Conservation (phyloP, 2,888 invertebrate species). For the Acronicta psi region DNA sequence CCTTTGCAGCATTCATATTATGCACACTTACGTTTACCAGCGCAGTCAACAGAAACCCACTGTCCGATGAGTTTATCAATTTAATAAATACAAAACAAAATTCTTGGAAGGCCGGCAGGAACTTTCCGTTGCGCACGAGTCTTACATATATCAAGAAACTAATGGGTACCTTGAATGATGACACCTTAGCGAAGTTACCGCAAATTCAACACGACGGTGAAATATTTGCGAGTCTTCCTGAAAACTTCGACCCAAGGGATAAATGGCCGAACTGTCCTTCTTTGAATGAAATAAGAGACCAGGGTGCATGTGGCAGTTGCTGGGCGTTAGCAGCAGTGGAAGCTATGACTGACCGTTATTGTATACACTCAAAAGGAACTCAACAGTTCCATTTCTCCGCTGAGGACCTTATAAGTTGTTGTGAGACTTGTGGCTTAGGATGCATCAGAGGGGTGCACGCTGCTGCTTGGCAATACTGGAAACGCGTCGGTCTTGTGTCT, state of each 20-base stretch:
- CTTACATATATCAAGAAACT: slow-evolving; percentile 90
- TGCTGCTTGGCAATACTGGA: slow-evolving; percentile 36
- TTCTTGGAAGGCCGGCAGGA: slow-evolving; percentile 95
- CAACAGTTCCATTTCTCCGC: slow-evolving; percentile 38
- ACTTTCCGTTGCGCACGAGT: slow-evolving; percentile 91
- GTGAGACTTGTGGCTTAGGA: slow-evolving; percentile 39
- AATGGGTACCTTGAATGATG: slow-evolving; percentile 92
- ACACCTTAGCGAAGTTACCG: slow-evolving; percentile 83
- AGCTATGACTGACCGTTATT: slow-evolving; percentile 95
- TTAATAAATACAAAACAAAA: slow-evolving; percentile 91
- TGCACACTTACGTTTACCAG: slow-evolving; percentile 62
- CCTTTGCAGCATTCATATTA: slow-evolving; percentile 65
- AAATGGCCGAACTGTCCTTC: slow-evolving; percentile 96
- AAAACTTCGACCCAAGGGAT: slow-evolving; percentile 93
- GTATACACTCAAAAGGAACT: slow-evolving; percentile 29
- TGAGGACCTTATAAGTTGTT: slow-evolving; percentile 38
- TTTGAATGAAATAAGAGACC: slow-evolving; percentile 94
- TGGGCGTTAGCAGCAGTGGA: slow-evolving; percentile 98
- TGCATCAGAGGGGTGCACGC: slow-evolving; percentile 26
- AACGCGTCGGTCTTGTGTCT: slow-evolving; percentile 29
- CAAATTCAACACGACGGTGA: slow-evolving; percentile 71
- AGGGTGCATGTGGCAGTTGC: slow-evolving; percentile 97
- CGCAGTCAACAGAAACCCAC: slow-evolving; percentile 77
- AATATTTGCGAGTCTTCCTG: slow-evolving; percentile 89
- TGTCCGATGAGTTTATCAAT: slow-evolving; percentile 92